Evolutionary conservation across 2,113 vertebrate species (phyloP).

Genomic region (Pampusana beccarii): DNA sequence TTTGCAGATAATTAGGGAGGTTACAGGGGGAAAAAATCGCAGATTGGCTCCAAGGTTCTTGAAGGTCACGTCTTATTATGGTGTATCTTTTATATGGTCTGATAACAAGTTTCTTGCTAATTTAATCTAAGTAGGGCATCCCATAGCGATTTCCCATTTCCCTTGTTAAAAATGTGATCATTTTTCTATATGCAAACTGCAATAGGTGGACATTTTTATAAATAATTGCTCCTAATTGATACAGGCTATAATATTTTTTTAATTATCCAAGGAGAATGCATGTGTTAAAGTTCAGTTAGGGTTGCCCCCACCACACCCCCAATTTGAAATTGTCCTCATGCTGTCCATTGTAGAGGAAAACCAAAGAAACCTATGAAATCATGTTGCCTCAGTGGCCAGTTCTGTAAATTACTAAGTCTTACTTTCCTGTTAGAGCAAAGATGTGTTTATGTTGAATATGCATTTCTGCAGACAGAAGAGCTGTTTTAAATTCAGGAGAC

Average conservation of each 20-base stretch:
- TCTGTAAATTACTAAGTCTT: conserved; percentile 63
- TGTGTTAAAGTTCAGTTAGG: conserved; percentile 8
- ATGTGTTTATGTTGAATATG: conserved; percentile 48
- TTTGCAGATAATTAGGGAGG: conserved; percentile 82
- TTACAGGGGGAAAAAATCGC: conserved; percentile 64
- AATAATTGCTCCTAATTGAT: conserved; percentile 73
- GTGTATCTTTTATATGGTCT: conserved; percentile 74
- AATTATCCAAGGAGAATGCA: conserved; percentile 47
- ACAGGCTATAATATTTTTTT: conserved; percentile 38
- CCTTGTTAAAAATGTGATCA: conserved; percentile 75
- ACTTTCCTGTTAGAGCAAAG: conserved; percentile 64
- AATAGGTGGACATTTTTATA: conserved; percentile 73
- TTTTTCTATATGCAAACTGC: conserved; percentile 57
- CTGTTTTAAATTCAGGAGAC: conserved; percentile 50
- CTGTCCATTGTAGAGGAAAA: neutral
- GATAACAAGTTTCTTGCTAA: conserved; percentile 80
- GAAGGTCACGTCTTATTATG: conserved; percentile 79
- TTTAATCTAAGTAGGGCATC: conserved; percentile 82
- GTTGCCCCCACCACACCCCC: neutral
- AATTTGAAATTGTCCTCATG: conserved; percentile 5
- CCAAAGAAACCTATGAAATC: conserved; percentile 41
- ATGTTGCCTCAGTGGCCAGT: neutral
- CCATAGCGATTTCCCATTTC: conserved; percentile 77
- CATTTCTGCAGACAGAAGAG: conserved; percentile 62
- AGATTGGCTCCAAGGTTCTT: conserved; percentile 71